Percentiles rank a stretch among this genome's conserved stretches.
Evolutionary conservation across 2,888 invertebrate genomes (phyloP).

Genomic region (Poecilus cupreus): DNA sequence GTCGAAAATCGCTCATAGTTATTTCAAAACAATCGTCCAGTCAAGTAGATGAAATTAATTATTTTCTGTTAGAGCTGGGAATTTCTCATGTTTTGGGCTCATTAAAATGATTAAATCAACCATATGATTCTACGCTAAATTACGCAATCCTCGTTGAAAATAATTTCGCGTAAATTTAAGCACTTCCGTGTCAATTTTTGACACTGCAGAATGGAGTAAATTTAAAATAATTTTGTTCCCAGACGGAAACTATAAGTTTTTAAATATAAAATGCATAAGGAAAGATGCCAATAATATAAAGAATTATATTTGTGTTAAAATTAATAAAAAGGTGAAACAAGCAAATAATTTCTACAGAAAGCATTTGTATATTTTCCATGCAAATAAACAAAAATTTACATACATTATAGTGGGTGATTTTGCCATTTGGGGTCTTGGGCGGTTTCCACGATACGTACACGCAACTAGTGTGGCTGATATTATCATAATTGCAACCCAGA

Average conservation of each 20-base stretch:
- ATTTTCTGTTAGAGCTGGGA: conserved; percentile 3
- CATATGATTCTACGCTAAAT: background rate
- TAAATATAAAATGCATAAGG: background rate
- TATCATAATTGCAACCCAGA: conserved; percentile 80
- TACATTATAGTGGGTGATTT: conserved; percentile 85
- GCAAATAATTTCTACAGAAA: background rate
- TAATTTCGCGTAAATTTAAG: conserved; percentile 17
- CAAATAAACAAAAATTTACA: conserved; percentile 6
- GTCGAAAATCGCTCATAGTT: background rate
- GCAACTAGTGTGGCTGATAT: conserved; percentile 76
- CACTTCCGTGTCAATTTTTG: background rate
- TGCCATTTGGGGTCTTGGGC: conserved; percentile 85
- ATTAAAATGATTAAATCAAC: conserved; percentile 24
- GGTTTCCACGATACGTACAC: conserved; percentile 84
- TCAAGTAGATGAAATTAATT: conserved; percentile 28
- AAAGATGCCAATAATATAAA: background rate
- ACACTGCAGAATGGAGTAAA: background rate
- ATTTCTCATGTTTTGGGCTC: background rate
- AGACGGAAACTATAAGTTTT: background rate
- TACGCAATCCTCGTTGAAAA: background rate
- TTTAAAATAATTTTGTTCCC: background rate
- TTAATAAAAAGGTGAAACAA: background rate
- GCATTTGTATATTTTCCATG: background rate
- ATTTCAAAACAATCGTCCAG: background rate
- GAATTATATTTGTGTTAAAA: background rate